Evolutionary conservation across 1,140 invertebrate species (phyloP).

Genomic region (Trigoniulus corallinus): DNA sequence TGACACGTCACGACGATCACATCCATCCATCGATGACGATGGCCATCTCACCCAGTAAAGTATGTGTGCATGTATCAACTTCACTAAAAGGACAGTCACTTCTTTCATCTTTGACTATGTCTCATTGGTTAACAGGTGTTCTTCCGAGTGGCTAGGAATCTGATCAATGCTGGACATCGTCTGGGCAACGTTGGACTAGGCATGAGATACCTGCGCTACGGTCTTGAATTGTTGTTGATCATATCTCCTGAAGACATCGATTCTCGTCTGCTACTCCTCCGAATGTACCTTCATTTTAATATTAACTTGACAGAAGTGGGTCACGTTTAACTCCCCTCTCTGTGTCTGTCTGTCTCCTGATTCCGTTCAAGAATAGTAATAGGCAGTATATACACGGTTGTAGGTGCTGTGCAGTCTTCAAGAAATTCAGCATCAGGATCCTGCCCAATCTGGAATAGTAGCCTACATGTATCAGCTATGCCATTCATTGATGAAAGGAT

Average conservation of each 20-base stretch:
- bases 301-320: slow-evolving; percentile 36
- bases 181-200: slow-evolving; percentile 30
- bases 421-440: slow-evolving; percentile 12
- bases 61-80: too few relatives aligned
- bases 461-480: slow-evolving; percentile 11
- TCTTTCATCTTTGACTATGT: neutral
- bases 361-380: too few relatives aligned
- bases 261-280: slow-evolving; percentile 31
- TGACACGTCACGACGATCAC: too few relatives aligned
- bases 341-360: too few relatives aligned
- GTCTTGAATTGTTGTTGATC: slow-evolving; percentile 34
- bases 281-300: slow-evolving; percentile 37
- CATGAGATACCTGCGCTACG: slow-evolving; percentile 30
- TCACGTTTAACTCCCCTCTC: too few relatives aligned
- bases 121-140: slow-evolving; percentile 34
- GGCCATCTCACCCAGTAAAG: too few relatives aligned
- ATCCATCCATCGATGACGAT: too few relatives aligned
- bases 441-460: slow-evolving; percentile 9
- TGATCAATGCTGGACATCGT: slow-evolving; percentile 37
- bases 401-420: slow-evolving; percentile 8
- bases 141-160: slow-evolving; percentile 38
- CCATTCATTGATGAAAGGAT: slow-evolving; percentile 12
- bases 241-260: slow-evolving; percentile 34
- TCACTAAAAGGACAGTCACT: neutral
- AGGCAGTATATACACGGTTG: too few relatives aligned